These are phyloP conservation scores for Clytia hemisphaerica DNA, from an alignment of 30 jellyfish, hydroid and myxozoan species.

Conservation along the genomic window DNA sequence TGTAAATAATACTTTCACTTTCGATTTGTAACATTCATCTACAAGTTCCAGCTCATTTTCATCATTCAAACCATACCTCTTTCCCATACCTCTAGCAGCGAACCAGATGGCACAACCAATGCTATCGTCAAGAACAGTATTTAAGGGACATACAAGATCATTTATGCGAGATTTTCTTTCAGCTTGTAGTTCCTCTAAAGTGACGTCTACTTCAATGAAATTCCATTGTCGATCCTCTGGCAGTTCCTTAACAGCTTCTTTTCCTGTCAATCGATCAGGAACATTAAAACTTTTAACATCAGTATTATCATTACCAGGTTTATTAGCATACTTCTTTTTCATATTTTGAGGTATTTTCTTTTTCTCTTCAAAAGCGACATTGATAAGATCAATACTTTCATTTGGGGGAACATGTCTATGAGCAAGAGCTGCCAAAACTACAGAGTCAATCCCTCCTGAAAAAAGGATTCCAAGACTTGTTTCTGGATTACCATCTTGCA, in stretches of 20 bases:
- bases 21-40: constrained; percentile 35
- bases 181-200: constrained; percentile 53
- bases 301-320: constrained; percentile 26
- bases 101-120: constrained; percentile 98
- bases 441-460: constrained; percentile 92
- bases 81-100: constrained; percentile 91
- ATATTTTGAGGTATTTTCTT: constrained; percentile 8
- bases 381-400: constrained; percentile 73
- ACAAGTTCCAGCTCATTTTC: constrained; percentile 31
- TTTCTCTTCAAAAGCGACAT: constrained; percentile 81
- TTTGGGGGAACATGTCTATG: constrained; percentile 69
- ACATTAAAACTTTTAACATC: constrained; percentile 41
- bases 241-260: constrained; percentile 57
- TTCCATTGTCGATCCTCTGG: constrained; percentile 61
- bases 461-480: constrained; percentile 49
- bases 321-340: constrained; percentile 15
- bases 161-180: constrained; percentile 51
- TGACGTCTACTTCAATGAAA: constrained; percentile 75
- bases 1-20: constrained; percentile 65
- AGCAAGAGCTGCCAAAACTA: constrained; percentile 76
- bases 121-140: constrained; percentile 83
- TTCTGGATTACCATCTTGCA: neutral
- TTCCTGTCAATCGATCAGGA: constrained; percentile 85
- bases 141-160: constrained; percentile 63
- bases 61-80: neutral